phyloP scores from a whole-genome alignment of 2,113 vertebrate genomes.

The Oryzias melastigma region DNA sequence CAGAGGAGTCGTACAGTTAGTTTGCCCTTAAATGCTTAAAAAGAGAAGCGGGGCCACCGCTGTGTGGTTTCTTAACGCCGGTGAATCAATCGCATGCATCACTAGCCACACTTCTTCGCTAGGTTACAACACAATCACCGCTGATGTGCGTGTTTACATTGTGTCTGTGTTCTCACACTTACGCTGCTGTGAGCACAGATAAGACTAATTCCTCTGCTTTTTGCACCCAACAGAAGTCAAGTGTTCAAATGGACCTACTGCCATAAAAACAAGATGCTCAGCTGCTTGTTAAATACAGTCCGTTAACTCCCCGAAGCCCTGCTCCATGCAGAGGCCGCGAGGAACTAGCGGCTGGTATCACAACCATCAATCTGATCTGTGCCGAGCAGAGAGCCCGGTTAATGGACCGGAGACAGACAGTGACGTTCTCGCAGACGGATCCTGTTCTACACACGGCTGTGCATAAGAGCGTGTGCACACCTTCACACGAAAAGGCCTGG shows the following conservation, averaged over 20 bases:
- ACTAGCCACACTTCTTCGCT: too few species aligned
- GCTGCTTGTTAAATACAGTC: slow-evolving; percentile 50
- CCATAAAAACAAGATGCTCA: slow-evolving; percentile 34
- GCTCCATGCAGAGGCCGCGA: slow-evolving; percentile 34
- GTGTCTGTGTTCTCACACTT: slow-evolving; percentile 6
- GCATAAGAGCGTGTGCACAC: slow-evolving; percentile 20
- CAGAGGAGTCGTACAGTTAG: background rate
- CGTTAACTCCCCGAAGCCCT: slow-evolving; percentile 33
- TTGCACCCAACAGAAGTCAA: slow-evolving; percentile 32
- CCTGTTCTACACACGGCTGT: slow-evolving; percentile 46
- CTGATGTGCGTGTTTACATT: slow-evolving; percentile 1
- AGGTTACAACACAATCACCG: too few species aligned
- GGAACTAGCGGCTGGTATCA: slow-evolving; percentile 48
- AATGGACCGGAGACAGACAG: slow-evolving; percentile 71
- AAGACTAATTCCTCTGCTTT: slow-evolving; percentile 29
- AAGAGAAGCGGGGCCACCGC: too few species aligned
- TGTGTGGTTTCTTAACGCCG: too few species aligned
- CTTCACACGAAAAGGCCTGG: slow-evolving; percentile 24
- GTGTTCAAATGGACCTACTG: slow-evolving; percentile 34
- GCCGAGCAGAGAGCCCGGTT: slow-evolving; percentile 62
- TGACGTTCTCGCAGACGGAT: slow-evolving; percentile 48
- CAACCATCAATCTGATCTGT: slow-evolving; percentile 60
- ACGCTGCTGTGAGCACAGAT: slow-evolving; percentile 12
- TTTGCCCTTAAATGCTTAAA: background rate
- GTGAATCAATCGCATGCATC: too few species aligned